These are phyloP conservation scores for Polypedilum pembai DNA, from an alignment of 1,140 invertebrate genomes.

Conservation along the genomic window DNA sequence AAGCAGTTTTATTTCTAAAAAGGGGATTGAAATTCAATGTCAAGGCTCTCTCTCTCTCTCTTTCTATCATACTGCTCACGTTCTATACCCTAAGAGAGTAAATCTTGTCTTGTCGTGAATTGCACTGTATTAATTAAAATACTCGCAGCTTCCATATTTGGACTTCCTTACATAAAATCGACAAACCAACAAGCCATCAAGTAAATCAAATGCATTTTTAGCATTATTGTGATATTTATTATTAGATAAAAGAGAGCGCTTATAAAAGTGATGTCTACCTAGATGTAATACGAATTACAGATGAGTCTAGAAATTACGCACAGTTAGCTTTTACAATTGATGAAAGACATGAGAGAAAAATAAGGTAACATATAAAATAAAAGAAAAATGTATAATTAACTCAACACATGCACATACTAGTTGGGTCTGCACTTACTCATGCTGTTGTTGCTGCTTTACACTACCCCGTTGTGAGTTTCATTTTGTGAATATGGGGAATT, in stretches of 20 bases:
- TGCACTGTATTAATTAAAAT: not conserved
- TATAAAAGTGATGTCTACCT: too few species aligned
- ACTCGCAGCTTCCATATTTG: not conserved
- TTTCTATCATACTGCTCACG: not conserved
- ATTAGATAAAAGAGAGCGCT: too few species aligned
- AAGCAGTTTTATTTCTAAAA: not conserved
- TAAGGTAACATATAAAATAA: not conserved
- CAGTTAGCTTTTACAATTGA: constrained; percentile 6
- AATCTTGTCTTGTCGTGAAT: not conserved
- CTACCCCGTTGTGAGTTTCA: not conserved
- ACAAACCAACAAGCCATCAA: not conserved
- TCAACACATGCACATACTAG: too few species aligned
- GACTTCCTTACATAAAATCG: not conserved
- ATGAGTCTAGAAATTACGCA: constrained; percentile 2
- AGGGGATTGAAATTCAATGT: not conserved
- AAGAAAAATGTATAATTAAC: too few species aligned
- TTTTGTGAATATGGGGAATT: constrained; percentile 17
- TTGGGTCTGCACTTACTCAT: too few species aligned
- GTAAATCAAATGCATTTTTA: constrained; percentile 7
- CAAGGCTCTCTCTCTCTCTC: not conserved
- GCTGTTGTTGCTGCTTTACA: too few species aligned
- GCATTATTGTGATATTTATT: not conserved
- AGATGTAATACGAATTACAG: not conserved
- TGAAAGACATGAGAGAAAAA: not conserved
- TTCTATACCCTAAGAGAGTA: not conserved